Evolutionary conservation across 2,113 vertebrate species (phyloP).

Genomic region (Scomber colias): DNA sequence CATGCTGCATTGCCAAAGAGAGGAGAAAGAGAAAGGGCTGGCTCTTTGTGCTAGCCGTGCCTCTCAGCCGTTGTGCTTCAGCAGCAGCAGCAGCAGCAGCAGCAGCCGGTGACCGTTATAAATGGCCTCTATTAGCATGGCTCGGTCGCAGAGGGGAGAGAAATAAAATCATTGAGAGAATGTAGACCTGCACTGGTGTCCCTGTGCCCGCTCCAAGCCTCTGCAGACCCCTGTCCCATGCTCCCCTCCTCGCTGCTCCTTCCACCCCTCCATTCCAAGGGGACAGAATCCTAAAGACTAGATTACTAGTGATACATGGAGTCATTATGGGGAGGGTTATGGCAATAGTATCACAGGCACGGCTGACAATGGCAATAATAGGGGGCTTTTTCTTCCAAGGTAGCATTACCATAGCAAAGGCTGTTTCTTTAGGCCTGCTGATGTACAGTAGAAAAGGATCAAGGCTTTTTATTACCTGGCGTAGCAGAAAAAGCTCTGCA

Average conservation of each 20-base stretch:
- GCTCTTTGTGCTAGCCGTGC: conserved; percentile 68
- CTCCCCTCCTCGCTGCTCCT: conserved; percentile 53
- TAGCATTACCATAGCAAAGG: conserved; percentile 67
- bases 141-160: conserved; percentile 78
- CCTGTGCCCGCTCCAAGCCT: conserved; percentile 65
- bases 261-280: conserved; percentile 69
- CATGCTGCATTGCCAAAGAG: conserved; percentile 67
- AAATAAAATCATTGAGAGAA: conserved; percentile 85
- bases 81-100: conserved; percentile 65
- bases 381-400: conserved; percentile 72
- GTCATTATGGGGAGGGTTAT: conserved; percentile 82
- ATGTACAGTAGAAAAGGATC: conserved; percentile 58
- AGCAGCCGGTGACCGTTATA: conserved; percentile 82
- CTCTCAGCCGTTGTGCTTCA: conserved; percentile 67
- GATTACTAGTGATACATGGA: conserved; percentile 85
- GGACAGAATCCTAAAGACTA: conserved; percentile 84
- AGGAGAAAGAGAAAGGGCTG: conserved; percentile 51
- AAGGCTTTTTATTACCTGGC: conserved; percentile 68
- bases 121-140: conserved; percentile 86
- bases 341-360: conserved; percentile 75
- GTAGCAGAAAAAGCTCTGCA: conserved; percentile 44
- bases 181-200: conserved; percentile 74
- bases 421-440: conserved; percentile 66
- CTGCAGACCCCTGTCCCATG: conserved; percentile 65
- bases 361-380: conserved; percentile 78